Evolutionary conservation across 2,113 vertebrate species (phyloP).

Genomic region (Dasyurus viverrinus): DNA sequence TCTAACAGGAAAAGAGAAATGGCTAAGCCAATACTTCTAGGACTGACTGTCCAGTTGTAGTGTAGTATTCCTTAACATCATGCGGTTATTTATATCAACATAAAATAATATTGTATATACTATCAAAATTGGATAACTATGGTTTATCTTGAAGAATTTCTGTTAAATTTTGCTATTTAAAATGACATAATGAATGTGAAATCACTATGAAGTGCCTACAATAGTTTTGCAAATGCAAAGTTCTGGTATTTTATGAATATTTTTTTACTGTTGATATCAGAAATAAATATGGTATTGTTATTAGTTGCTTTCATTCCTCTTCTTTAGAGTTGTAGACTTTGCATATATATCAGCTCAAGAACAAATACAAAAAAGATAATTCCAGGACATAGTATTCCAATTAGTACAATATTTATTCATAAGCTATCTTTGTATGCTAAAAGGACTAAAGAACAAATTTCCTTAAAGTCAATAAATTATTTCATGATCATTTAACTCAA

Average conservation of each 20-base stretch:
- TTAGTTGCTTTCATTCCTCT: not conserved
- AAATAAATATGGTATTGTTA: not conserved
- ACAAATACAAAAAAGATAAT: not conserved
- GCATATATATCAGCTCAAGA: constrained; percentile 32
- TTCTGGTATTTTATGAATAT: not conserved
- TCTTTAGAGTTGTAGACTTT: not conserved
- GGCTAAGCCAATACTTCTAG: not conserved
- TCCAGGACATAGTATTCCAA: constrained; percentile 10
- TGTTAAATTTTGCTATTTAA: constrained; percentile 21
- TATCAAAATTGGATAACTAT: not conserved
- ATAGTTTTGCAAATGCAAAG: constrained; percentile 17
- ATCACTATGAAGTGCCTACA: constrained; percentile 44
- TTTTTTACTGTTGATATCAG: not conserved
- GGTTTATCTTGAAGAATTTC: constrained; percentile 11
- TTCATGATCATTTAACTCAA: constrained; percentile 25
- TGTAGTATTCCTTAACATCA: not conserved
- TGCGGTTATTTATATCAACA: constrained; percentile 8
- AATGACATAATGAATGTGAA: constrained; percentile 28
- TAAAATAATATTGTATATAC: not conserved
- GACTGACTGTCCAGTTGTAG: constrained; percentile 13
- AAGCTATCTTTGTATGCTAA: not conserved
- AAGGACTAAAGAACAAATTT: not conserved
- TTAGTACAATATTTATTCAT: not conserved
- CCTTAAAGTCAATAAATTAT: constrained; percentile 4
- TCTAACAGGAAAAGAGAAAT: constrained; percentile 39